These are phyloP conservation scores for Pachliopta kotzebuea DNA, from an alignment of 2,888 invertebrate species.

Conservation along the genomic window DNA sequence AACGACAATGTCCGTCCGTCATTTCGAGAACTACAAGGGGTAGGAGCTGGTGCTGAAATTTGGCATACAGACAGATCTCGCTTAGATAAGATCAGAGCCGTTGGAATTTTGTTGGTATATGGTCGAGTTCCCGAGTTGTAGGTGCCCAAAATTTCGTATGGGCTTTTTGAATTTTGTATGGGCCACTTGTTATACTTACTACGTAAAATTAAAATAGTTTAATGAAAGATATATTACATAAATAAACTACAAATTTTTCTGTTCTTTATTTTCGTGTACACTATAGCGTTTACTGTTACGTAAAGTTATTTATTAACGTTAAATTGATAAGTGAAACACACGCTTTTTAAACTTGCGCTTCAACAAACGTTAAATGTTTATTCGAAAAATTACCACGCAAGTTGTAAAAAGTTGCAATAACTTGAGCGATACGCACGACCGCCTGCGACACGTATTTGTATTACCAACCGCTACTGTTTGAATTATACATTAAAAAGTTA, in stretches of 20 bases:
- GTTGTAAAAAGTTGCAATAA: conserved; percentile 20
- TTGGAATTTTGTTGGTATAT: no score
- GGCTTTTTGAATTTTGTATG: no score
- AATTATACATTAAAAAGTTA: conserved; percentile 10
- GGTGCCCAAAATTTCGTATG: no score
- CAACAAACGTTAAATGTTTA: conserved; percentile 17
- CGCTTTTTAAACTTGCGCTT: neutral
- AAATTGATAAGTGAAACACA: neutral
- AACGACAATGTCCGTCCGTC: no score
- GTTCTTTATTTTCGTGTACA: conserved; percentile 2
- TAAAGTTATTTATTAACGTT: neutral
- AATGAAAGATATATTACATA: no score
- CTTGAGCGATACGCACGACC: conserved; percentile 22
- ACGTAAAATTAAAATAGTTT: no score
- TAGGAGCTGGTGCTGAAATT: no score
- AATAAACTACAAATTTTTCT: neutral
- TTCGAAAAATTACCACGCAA: conserved; percentile 19
- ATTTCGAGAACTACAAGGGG: no score
- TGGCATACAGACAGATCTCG: no score
- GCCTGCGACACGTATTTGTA: conserved; percentile 22
- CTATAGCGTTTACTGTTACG: conserved; percentile 4
- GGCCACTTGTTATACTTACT: no score
- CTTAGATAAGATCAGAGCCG: no score
- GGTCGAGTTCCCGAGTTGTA: no score
- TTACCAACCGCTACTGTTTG: conserved; percentile 18